Evolutionary conservation across 1,140 invertebrate genomes (phyloP).

Genomic region (Drosophila miranda): DNA sequence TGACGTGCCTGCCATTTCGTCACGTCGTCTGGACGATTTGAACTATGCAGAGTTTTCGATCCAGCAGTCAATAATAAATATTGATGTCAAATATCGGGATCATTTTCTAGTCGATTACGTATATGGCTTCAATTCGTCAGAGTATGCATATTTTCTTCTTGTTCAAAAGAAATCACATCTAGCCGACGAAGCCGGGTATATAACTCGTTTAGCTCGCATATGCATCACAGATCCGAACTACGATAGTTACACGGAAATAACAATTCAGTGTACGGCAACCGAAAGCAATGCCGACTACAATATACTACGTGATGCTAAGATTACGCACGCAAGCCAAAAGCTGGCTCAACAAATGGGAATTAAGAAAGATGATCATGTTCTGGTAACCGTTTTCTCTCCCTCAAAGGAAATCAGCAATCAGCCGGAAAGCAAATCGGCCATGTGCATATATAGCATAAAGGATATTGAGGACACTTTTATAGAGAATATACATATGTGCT

Average conservation of each 20-base stretch:
- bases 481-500: constrained; percentile 98
- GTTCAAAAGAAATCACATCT: constrained; percentile 96
- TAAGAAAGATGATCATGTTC: constrained; percentile 88
- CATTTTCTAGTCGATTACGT: constrained; percentile 97
- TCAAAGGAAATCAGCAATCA: constrained; percentile 92
- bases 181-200: constrained; percentile 94
- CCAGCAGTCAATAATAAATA: constrained; percentile 93
- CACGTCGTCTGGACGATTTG: constrained; percentile 90
- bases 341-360: constrained; percentile 91
- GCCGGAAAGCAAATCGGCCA: constrained; percentile 89
- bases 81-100: constrained; percentile 96
- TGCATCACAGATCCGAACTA: constrained; percentile 97
- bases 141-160: constrained; percentile 97
- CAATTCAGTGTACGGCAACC: constrained; percentile 89
- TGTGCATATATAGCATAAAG: constrained; percentile 93
- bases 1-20: constrained; percentile 95
- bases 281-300: constrained; percentile 87
- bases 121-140: constrained; percentile 96
- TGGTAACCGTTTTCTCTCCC: constrained; percentile 93
- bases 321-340: constrained; percentile 90
- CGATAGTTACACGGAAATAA: constrained; percentile 97
- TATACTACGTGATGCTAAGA: constrained; percentile 94
- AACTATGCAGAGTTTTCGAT: constrained; percentile 92
- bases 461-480: constrained; percentile 96
- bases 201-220: constrained; percentile 93